Evolutionary conservation across 2,888 invertebrate species (phyloP).

Genomic region (Sinodicranocentrus sp.): DNA sequence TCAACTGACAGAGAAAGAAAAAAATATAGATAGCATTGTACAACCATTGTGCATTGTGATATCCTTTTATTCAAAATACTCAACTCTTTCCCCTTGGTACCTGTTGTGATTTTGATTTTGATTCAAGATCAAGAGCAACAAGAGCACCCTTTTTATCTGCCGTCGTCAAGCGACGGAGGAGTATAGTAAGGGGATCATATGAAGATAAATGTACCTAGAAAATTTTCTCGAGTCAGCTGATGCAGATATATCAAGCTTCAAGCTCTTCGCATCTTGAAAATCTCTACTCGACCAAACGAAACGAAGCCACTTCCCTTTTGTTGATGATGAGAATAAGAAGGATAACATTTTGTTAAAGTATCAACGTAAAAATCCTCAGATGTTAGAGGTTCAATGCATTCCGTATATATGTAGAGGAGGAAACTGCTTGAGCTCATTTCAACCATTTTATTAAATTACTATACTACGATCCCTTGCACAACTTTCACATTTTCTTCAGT

Average conservation of each 20-base stretch:
- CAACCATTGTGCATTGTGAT: too few relatives aligned
- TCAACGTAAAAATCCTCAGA: too few relatives aligned
- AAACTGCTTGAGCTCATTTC: too few relatives aligned
- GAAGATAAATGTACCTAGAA: too few relatives aligned
- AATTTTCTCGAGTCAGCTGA: constrained; percentile 3
- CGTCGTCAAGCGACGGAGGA: too few relatives aligned
- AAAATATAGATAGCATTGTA: not conserved
- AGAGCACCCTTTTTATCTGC: not conserved
- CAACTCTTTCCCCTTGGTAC: not conserved
- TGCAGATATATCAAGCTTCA: too few relatives aligned
- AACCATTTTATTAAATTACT: not conserved
- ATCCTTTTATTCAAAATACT: too few relatives aligned
- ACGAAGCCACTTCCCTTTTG: constrained; percentile 8
- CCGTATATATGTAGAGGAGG: too few relatives aligned
- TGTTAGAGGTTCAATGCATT: constrained; percentile 3
- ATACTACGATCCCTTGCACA: constrained; percentile 31
- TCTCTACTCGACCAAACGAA: not conserved
- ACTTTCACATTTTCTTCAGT: constrained; percentile 43
- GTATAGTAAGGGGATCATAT: too few relatives aligned
- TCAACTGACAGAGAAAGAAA: constrained; percentile 5
- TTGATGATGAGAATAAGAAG: not conserved
- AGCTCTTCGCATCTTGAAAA: constrained; percentile 2
- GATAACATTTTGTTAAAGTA: too few relatives aligned
- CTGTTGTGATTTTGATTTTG: not conserved
- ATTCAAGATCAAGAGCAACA: constrained; percentile 10